Evolutionary conservation across 92 coral and sea anemone species (phyloP).

Genomic region (Parazoanthus swiftii): DNA sequence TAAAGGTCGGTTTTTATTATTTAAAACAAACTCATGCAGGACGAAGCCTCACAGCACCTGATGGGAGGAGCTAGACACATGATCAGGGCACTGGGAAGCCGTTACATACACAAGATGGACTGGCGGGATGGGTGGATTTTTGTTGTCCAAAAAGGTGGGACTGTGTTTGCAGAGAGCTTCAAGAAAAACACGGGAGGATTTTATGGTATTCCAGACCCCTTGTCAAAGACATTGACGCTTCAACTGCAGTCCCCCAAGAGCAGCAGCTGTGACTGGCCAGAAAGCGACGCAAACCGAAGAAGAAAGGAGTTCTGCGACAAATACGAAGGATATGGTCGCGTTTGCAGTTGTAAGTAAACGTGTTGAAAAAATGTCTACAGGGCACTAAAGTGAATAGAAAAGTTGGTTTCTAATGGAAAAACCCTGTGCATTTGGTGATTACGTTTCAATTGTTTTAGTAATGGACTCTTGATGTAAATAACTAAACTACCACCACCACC

Average conservation of each 20-base stretch:
- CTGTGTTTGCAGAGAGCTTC: conserved; percentile 61
- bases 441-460: too few species aligned
- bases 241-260: conserved; percentile 21
- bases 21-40: conserved; percentile 40
- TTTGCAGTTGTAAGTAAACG: conserved; percentile 70
- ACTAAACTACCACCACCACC: too few species aligned
- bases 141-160: conserved; percentile 61
- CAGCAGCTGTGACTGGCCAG: conserved; percentile 61
- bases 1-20: neutral
- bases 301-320: conserved; percentile 72
- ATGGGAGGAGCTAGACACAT: conserved; percentile 46
- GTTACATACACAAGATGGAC: conserved; percentile 50
- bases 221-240: conserved; percentile 52
- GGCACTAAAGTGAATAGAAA: neutral
- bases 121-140: conserved; percentile 87
- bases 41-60: conserved; percentile 62
- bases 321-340: conserved; percentile 67
- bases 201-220: conserved; percentile 52
- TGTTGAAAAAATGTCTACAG: neutral
- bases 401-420: neutral
- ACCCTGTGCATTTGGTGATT: too few species aligned
- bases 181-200: conserved; percentile 42
- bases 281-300: conserved; percentile 47
- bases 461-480: too few species aligned
- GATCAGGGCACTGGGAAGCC: conserved; percentile 68